phyloP scores from a whole-genome alignment of 2,888 invertebrate species.

The Panorpa germanica region DNA sequence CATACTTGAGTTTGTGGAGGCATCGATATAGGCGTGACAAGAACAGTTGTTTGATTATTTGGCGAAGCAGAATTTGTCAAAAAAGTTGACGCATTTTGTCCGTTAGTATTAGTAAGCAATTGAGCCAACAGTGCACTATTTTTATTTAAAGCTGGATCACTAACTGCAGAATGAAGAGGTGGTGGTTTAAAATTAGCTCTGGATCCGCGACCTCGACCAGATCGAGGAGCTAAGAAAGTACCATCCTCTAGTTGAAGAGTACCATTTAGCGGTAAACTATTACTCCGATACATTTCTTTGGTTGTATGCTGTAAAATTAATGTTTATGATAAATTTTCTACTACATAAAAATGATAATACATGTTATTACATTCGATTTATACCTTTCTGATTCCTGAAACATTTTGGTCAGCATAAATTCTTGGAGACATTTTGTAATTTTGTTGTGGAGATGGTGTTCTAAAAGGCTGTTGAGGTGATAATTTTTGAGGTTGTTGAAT shows the following conservation, averaged over 20 bases:
- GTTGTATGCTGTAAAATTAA: too few relatives aligned
- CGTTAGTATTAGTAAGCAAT: slow-evolving; percentile 37
- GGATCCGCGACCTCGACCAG: too few relatives aligned
- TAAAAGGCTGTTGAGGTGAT: too few relatives aligned
- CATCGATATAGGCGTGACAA: slow-evolving; percentile 5
- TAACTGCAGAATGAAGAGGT: slow-evolving; percentile 52
- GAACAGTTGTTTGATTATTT: slow-evolving; percentile 1
- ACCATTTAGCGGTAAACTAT: slow-evolving; percentile 38
- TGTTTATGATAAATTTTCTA: too few relatives aligned
- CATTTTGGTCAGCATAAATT: too few relatives aligned
- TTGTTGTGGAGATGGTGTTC: too few relatives aligned
- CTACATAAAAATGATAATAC: too few relatives aligned
- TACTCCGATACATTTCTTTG: slow-evolving; percentile 37
- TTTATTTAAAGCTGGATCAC: slow-evolving; percentile 53
- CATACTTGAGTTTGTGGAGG: slow-evolving; percentile 8
- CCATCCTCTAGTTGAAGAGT: slow-evolving; percentile 23
- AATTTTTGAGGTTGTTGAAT: too few relatives aligned
- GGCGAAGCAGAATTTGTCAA: background rate
- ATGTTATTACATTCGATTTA: too few relatives aligned
- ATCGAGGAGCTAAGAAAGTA: slow-evolving; percentile 22
- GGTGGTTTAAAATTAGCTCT: slow-evolving; percentile 27
- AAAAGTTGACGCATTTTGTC: slow-evolving; percentile 8
- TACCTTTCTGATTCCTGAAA: too few relatives aligned
- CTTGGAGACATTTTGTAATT: too few relatives aligned
- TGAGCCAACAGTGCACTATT: slow-evolving; percentile 67